phyloP scores from a whole-genome alignment of 2,113 vertebrate species.

The Rhabdornis inornatus region DNA sequence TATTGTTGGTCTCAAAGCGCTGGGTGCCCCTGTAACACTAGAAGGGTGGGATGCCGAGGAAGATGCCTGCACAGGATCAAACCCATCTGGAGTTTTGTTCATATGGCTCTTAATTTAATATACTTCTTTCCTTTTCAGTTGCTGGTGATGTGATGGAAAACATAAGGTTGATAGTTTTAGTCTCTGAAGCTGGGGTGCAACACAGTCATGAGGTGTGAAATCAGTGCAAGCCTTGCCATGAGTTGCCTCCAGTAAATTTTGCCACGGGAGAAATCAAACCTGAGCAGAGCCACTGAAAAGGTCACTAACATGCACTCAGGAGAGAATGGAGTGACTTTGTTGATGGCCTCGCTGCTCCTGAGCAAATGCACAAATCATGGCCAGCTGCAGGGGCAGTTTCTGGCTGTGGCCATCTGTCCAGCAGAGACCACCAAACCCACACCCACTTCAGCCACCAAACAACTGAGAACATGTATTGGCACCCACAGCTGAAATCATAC shows the following conservation, averaged over 20 bases:
- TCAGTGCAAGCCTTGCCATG: neutral
- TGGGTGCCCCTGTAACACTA: fast-evolving
- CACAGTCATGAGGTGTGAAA: neutral
- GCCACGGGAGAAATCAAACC: neutral
- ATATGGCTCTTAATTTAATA: neutral
- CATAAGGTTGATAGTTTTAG: neutral
- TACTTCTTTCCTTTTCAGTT: neutral
- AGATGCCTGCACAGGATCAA: neutral
- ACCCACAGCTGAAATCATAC: neutral
- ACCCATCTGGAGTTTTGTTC: neutral
- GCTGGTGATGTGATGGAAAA: neutral
- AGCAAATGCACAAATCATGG: neutral
- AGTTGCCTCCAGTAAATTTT: neutral
- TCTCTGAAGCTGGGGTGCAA: neutral
- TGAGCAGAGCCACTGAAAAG: neutral
- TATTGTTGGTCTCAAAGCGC: neutral
- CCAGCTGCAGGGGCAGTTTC: neutral
- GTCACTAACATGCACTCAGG: fast-evolving
- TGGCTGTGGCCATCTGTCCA: neutral
- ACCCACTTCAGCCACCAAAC: neutral
- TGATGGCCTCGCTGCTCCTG: neutral
- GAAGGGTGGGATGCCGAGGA: neutral
- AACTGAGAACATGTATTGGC: neutral
- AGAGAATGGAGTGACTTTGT: neutral
- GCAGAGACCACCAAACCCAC: neutral